These are phyloP conservation scores for Pimpla rufipes DNA, from an alignment of 2,888 invertebrate species.

Conservation along the genomic window DNA sequence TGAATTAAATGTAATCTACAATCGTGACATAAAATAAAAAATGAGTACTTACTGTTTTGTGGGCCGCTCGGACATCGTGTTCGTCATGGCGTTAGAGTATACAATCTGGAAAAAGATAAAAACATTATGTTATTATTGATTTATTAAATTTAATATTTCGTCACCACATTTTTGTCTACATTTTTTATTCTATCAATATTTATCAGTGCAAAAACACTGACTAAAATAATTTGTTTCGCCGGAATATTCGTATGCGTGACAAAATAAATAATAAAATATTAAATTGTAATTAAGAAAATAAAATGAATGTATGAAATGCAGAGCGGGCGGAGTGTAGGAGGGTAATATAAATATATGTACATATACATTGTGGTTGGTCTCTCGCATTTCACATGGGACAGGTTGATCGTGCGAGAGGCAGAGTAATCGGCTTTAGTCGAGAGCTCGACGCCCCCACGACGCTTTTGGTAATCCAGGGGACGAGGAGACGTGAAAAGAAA, in stretches of 20 bases:
- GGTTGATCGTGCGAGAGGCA: conserved; percentile 20
- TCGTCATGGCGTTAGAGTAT: neutral
- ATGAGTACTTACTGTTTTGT: conserved; percentile 15
- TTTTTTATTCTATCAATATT: too few species aligned
- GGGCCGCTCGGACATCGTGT: neutral
- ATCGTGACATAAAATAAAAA: neutral
- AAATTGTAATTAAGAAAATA: neutral
- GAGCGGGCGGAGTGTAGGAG: neutral
- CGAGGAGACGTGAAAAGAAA: conserved; percentile 16
- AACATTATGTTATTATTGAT: neutral
- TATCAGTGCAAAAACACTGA: neutral
- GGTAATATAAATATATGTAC: neutral
- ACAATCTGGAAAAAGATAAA: neutral
- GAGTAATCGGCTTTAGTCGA: conserved; percentile 31
- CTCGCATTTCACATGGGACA: neutral
- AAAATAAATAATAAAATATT: too few species aligned
- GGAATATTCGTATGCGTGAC: neutral
- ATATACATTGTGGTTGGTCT: conserved; percentile 3
- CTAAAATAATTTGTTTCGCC: neutral
- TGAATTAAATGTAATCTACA: too few species aligned
- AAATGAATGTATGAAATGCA: neutral
- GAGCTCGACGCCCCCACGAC: conserved; percentile 7
- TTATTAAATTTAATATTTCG: neutral
- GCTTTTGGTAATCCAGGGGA: conserved; percentile 22
- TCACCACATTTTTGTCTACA: too few species aligned